Conservation (phyloP, 2,113 vertebrate genomes). For the Gnathonemus longibarbis region DNA sequence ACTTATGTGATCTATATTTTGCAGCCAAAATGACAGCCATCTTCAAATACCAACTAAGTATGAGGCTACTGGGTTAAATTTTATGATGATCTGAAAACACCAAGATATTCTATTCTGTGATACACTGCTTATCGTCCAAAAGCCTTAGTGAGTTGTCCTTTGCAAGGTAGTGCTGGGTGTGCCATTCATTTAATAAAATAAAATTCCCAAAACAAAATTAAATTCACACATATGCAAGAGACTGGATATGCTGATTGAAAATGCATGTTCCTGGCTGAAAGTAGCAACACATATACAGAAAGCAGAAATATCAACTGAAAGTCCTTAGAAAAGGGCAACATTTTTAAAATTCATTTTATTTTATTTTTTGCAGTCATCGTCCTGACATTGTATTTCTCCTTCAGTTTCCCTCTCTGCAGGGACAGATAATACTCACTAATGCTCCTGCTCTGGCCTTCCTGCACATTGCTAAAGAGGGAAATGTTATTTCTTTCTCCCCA, state of each 20-base stretch:
- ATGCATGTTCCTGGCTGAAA: not conserved
- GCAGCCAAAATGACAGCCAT: not conserved
- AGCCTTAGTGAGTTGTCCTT: not conserved
- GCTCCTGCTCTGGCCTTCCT: conserved; percentile 11
- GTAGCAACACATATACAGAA: not conserved
- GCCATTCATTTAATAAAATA: not conserved
- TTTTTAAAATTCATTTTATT: not conserved
- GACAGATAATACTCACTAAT: conserved; percentile 30
- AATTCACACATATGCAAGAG: not conserved
- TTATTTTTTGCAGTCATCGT: conserved; percentile 26
- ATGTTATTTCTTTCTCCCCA: conserved; percentile 15
- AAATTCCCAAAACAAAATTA: not conserved
- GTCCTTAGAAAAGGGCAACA: not conserved
- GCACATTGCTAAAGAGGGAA: not conserved
- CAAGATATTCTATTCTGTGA: not conserved
- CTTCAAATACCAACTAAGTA: not conserved
- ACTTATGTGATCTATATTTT: not conserved
- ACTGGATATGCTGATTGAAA: not conserved
- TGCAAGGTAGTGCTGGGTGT: not conserved
- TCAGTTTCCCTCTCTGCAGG: conserved; percentile 3
- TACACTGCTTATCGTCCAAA: not conserved
- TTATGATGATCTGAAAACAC: not conserved
- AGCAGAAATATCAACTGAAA: not conserved
- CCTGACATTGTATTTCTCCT: conserved; percentile 31
- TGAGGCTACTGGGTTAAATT: not conserved